Conservation (phyloP, 2,113 vertebrate species). For the Taurulus bubalis region DNA sequence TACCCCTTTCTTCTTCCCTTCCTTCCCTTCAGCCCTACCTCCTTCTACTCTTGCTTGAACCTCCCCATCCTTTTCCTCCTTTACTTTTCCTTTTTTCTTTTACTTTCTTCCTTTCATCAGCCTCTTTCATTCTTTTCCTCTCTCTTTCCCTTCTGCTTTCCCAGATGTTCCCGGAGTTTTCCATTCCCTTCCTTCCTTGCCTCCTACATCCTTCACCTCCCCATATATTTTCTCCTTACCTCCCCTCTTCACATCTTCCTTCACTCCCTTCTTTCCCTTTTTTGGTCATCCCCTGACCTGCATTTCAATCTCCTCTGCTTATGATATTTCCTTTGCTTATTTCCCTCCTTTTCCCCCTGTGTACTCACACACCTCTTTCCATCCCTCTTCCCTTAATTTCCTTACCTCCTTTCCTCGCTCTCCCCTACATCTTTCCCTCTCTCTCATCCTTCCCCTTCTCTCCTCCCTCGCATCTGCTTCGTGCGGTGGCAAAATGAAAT, state of each 20-base stretch:
- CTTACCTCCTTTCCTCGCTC: not conserved
- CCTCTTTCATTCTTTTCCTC: not conserved
- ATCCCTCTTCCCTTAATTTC: not conserved
- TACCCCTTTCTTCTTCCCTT: not conserved
- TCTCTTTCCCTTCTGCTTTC: not conserved
- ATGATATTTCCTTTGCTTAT: not conserved
- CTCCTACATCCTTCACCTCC: not conserved
- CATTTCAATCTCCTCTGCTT: not conserved
- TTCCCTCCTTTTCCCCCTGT: not conserved
- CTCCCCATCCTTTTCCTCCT: not conserved
- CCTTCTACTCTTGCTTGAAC: not conserved
- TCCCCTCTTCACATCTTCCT: not conserved
- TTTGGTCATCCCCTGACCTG: no score
- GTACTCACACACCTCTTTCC: not conserved
- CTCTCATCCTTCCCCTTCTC: not conserved
- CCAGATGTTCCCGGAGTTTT: no score
- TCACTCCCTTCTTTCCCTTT: not conserved
- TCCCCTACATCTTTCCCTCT: not conserved
- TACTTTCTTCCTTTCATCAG: not conserved
- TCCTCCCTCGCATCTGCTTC: slow-evolving; percentile 38
- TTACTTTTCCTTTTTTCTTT: not conserved
- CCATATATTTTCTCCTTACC: not conserved
- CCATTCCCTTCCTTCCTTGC: not conserved
- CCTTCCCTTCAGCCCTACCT: not conserved
- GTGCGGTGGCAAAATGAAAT: slow-evolving; percentile 73